A percentile compares a stretch with the other conserved stretches of the same genome.
phyloP scores from a whole-genome alignment of 2,797 vertebrate species.

The Schizothorax lantsangensis region DNA sequence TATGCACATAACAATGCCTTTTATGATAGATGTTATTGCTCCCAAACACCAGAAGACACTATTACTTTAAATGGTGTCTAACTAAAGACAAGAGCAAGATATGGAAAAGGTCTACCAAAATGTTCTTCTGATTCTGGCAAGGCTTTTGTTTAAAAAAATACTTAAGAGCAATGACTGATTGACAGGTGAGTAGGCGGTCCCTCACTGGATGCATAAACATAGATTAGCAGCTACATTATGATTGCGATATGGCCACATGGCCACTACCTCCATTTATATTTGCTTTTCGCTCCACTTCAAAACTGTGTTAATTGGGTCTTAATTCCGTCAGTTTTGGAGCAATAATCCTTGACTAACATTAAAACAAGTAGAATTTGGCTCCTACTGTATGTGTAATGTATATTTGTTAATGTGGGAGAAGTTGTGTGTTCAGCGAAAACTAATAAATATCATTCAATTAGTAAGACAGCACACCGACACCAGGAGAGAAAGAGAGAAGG shows the following conservation, averaged over 20 bases:
- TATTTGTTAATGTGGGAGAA: background rate
- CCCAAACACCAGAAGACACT: background rate
- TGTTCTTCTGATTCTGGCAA: background rate
- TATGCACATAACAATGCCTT: background rate
- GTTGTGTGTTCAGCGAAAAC: constrained; percentile 18
- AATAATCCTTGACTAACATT: constrained; percentile 4
- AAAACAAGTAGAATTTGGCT: background rate
- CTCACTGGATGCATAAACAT: background rate
- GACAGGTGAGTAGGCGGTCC: background rate
- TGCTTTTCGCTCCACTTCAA: background rate
- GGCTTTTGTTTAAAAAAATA: too few species aligned
- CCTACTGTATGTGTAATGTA: background rate
- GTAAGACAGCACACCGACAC: background rate
- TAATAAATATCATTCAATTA: constrained; percentile 21
- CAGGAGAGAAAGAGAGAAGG: constrained; percentile 25
- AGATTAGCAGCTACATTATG: too few species aligned
- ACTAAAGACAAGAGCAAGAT: background rate
- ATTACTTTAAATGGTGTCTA: background rate
- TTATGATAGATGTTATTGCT: background rate
- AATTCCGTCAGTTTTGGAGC: background rate
- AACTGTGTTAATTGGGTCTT: too few species aligned
- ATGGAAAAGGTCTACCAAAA: background rate
- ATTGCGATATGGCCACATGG: too few species aligned
- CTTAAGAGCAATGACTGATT: background rate
- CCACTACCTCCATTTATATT: background rate